These are phyloP conservation scores for Cheilosia vulpina DNA, from an alignment of 2,888 invertebrate species.

Conservation along the genomic window DNA sequence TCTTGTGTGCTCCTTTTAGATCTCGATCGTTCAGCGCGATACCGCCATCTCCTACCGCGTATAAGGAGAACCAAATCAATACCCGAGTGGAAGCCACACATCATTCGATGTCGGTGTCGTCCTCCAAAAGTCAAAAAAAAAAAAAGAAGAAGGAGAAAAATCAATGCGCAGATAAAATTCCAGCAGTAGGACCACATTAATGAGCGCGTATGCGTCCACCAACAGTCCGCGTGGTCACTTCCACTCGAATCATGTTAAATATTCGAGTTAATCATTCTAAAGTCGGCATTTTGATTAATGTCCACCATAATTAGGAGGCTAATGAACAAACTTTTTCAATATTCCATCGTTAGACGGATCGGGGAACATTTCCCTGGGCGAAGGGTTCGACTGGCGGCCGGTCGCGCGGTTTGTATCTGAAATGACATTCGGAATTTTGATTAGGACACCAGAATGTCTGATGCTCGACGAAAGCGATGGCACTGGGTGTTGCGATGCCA, in stretches of 20 bases:
- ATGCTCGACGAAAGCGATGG: conserved; percentile 58
- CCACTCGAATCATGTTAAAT: conserved; percentile 66
- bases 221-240: conserved; percentile 35
- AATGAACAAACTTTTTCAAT: conserved; percentile 76
- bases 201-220: conserved; percentile 33
- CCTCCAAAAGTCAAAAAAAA: too few species aligned
- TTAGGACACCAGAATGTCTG: conserved; percentile 81
- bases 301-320: conserved; percentile 76
- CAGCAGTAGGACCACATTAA: conserved; percentile 37
- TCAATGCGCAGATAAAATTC: conserved; percentile 32
- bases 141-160: not conserved
- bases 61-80: conserved; percentile 41
- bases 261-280: conserved; percentile 73
- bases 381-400: not conserved
- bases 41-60: conserved; percentile 28
- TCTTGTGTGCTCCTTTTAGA: conserved; percentile 40
- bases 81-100: conserved; percentile 56
- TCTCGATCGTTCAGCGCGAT: conserved; percentile 39
- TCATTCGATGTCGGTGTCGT: conserved; percentile 34
- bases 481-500: conserved; percentile 74
- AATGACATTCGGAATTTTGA: conserved; percentile 82
- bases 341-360: conserved; percentile 44
- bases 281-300: conserved; percentile 78
- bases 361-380: not conserved
- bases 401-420: conserved; percentile 46